Conservation (phyloP, 2,113 vertebrate species). For the Pelmatolapia mariae region DNA sequence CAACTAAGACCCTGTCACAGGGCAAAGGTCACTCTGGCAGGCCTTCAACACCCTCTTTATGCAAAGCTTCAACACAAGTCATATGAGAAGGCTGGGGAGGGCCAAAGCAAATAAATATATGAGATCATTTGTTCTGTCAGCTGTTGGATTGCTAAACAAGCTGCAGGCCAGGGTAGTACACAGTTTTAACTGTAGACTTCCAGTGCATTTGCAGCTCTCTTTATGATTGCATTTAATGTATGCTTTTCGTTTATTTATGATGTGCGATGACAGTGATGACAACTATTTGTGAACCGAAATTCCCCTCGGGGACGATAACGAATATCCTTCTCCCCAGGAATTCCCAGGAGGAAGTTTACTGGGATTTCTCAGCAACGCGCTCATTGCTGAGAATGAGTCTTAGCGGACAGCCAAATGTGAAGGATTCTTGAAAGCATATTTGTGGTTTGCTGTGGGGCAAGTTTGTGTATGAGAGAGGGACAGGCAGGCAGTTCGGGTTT, state of each 20-base stretch:
- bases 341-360: not conserved
- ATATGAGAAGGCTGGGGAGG: not conserved
- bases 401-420: not conserved
- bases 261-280: not conserved
- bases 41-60: not conserved
- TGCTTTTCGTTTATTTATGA: not conserved
- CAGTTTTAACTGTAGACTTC: not conserved
- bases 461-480: slow-evolving; percentile 18
- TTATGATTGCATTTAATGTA: not conserved
- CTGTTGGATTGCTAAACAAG: not conserved
- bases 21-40: not conserved
- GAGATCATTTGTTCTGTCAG: not conserved
- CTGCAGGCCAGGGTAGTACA: not conserved
- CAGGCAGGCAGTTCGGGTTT: slow-evolving; percentile 8
- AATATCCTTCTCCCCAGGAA: not conserved
- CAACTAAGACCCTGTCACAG: not conserved
- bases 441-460: slow-evolving; percentile 39
- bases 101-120: not conserved
- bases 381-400: not conserved
- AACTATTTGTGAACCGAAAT: not conserved
- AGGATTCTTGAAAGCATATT: slow-evolving; percentile 42
- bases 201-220: not conserved
- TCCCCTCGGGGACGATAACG: fast-evolving
- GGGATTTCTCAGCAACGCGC: not conserved
- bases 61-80: not conserved